A percentile compares a stretch with the other conserved stretches of the same genome.
Evolutionary conservation across 2,113 vertebrate genomes (phyloP).

Genomic region (Tenebrosternarchus preto): DNA sequence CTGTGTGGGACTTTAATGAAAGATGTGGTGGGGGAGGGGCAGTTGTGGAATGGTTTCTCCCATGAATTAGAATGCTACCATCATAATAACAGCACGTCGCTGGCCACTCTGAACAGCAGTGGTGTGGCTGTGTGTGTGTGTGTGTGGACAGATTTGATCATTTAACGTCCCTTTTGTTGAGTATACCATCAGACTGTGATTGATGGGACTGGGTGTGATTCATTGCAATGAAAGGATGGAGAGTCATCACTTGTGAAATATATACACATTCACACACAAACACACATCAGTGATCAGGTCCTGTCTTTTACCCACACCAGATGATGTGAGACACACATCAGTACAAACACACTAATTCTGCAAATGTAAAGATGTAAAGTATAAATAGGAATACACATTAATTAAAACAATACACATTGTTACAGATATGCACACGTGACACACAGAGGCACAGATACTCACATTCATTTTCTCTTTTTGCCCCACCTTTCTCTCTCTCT

Average conservation of each 20-base stretch:
- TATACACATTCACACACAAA: slow-evolving; percentile 8
- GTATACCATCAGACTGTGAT: slow-evolving; percentile 47
- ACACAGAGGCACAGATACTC: slow-evolving; percentile 1
- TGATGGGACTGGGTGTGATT: slow-evolving; percentile 49
- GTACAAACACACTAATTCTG: background rate
- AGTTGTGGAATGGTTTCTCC: slow-evolving; percentile 37
- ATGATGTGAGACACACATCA: background rate
- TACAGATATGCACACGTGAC: background rate
- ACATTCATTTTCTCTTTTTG: background rate
- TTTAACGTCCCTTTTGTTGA: slow-evolving; percentile 52
- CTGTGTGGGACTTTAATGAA: slow-evolving; percentile 58
- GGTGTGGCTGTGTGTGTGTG: slow-evolving; percentile 16
- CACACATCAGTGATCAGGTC: background rate
- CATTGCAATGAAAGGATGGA: slow-evolving; percentile 48
- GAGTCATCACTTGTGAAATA: slow-evolving; percentile 20
- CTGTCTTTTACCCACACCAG: background rate
- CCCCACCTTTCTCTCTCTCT: background rate
- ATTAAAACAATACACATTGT: background rate
- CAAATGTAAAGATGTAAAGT: background rate
- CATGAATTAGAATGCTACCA: slow-evolving; percentile 55
- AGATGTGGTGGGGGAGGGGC: slow-evolving; percentile 38
- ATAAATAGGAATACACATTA: background rate
- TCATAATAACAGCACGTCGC: slow-evolving; percentile 43
- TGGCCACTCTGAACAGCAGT: slow-evolving; percentile 13
- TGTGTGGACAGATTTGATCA: slow-evolving; percentile 45